A percentile compares a stretch with the other conserved stretches of the same genome.
Evolutionary conservation across 2,888 invertebrate genomes (phyloP).

Genomic region (Tetanocera ferruginea): DNA sequence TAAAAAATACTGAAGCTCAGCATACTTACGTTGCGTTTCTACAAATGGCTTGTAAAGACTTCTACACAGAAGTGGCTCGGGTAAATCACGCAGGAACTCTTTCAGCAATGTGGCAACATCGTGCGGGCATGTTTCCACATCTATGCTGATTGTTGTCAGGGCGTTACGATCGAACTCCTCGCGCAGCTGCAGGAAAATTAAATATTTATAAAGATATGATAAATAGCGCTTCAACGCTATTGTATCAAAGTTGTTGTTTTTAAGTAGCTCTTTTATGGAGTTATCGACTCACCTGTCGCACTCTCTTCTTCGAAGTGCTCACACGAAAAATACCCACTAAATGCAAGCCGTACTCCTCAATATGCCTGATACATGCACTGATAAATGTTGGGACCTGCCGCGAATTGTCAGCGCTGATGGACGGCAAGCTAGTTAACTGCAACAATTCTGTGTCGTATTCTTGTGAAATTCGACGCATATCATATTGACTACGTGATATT

Average conservation of each 20-base stretch:
- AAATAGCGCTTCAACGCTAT: too few relatives aligned
- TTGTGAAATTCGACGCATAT: slow-evolving; percentile 67
- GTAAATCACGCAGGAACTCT: slow-evolving; percentile 92
- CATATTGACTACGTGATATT: slow-evolving; percentile 72
- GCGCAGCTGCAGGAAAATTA: slow-evolving; percentile 76
- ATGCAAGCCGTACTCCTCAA: slow-evolving; percentile 84
- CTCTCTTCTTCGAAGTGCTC: slow-evolving; percentile 91
- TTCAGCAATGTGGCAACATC: slow-evolving; percentile 94
- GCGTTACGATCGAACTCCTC: slow-evolving; percentile 91
- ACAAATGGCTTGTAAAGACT: slow-evolving; percentile 92
- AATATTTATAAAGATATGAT: background rate
- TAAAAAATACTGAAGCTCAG: background rate
- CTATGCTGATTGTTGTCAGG: slow-evolving; percentile 73
- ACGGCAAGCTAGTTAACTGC: slow-evolving; percentile 39
- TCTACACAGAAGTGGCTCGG: slow-evolving; percentile 90
- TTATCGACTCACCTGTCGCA: slow-evolving; percentile 87
- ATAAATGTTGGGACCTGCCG: slow-evolving; percentile 81
- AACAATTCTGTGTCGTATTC: slow-evolving; percentile 59
- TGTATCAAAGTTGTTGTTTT: too few relatives aligned
- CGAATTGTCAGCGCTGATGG: background rate
- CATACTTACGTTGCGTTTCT: slow-evolving; percentile 86
- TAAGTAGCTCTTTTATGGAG: too few relatives aligned
- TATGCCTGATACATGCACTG: slow-evolving; percentile 83
- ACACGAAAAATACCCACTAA: slow-evolving; percentile 93
- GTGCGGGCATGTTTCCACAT: slow-evolving; percentile 88